phyloP scores from a whole-genome alignment of 2,113 vertebrate genomes.

The Dasyornis broadbenti region DNA sequence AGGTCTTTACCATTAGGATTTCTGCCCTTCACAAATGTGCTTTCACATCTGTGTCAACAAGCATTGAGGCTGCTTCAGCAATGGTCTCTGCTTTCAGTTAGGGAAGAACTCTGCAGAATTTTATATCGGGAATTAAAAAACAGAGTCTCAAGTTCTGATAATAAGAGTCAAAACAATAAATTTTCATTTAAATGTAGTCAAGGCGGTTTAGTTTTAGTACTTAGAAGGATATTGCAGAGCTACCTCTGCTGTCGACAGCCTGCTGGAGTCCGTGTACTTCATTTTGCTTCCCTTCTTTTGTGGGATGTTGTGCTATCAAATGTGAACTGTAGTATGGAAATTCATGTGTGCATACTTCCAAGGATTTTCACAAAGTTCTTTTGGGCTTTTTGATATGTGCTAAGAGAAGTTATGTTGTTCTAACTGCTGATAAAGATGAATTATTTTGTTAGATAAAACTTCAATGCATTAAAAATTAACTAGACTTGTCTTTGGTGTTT shows the following conservation, averaged over 20 bases:
- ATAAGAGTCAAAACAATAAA: neutral
- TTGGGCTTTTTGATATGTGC: neutral
- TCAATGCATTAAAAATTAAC: neutral
- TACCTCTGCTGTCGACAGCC: neutral
- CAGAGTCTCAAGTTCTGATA: neutral
- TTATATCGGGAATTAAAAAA: neutral
- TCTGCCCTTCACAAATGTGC: neutral
- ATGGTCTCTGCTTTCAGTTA: neutral
- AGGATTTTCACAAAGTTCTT: neutral
- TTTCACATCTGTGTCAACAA: neutral
- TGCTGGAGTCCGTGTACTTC: neutral
- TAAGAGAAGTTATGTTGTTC: neutral
- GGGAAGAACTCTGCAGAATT: neutral
- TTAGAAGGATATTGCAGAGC: neutral
- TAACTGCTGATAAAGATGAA: neutral
- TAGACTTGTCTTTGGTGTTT: neutral
- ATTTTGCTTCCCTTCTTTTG: neutral
- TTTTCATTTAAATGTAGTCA: neutral
- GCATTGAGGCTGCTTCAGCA: neutral
- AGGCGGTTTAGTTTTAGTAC: neutral
- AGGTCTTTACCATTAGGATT: neutral
- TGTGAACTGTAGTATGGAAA: neutral
- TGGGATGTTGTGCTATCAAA: neutral
- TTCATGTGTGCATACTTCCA: neutral
- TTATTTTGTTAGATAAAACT: neutral